phyloP scores from a whole-genome alignment of 2,113 vertebrate genomes.

The Aleadryas rufinucha region DNA sequence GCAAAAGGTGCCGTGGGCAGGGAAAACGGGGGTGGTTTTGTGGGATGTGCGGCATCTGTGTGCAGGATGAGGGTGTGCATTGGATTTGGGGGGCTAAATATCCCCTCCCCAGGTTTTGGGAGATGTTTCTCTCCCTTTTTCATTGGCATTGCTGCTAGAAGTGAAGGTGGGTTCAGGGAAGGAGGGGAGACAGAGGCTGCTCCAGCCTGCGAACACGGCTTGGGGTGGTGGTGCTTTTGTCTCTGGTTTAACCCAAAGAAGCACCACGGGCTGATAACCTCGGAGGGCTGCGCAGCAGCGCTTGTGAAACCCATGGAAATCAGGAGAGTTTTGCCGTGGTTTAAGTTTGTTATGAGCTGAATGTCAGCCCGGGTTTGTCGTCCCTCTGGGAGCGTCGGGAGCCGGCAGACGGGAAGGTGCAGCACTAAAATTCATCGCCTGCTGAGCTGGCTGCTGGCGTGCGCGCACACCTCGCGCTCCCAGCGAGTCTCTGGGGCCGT shows the following conservation, averaged over 20 bases:
- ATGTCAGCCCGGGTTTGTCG: not conserved
- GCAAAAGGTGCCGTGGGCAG: not conserved
- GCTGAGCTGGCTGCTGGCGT: not conserved
- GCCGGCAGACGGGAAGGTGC: not conserved
- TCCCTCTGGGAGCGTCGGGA: not conserved
- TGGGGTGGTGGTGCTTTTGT: not conserved
- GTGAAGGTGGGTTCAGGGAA: not conserved
- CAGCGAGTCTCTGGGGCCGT: not conserved
- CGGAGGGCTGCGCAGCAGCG: not conserved
- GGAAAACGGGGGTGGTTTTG: rapidly evolving
- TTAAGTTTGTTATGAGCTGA: not conserved
- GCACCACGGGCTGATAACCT: rapidly evolving
- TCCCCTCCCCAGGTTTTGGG: not conserved
- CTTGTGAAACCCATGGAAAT: not conserved
- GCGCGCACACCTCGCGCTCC: not conserved
- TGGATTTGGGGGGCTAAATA: not conserved
- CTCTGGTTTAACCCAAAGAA: not conserved
- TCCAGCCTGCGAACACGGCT: rapidly evolving
- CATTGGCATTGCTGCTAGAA: not conserved
- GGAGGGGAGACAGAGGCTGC: not conserved
- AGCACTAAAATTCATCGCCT: not conserved
- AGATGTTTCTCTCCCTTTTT: not conserved
- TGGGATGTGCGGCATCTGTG: not conserved
- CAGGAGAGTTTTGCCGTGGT: not conserved
- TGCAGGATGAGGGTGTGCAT: rapidly evolving